Evolutionary conservation across 2,797 vertebrate species (phyloP), one percentile per base, ranked within the genome.

Genomic region (Clarias pachynema): DNA sequence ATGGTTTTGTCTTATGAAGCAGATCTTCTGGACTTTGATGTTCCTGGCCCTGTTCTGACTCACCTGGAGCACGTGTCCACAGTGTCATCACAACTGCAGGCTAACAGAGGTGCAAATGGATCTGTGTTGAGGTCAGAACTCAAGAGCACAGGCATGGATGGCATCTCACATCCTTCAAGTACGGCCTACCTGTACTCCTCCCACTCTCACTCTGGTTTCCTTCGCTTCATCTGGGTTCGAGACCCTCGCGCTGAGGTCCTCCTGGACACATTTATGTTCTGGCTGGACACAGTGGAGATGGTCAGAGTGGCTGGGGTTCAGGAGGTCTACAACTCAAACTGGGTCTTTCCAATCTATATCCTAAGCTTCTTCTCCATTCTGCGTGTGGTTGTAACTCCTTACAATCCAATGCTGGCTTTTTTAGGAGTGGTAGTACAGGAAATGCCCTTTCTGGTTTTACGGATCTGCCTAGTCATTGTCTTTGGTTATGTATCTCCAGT

Each of bases 271-370:
- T 96, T 97, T 79, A 44, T 96, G 74, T 92, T 94, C 87, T 97
- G 96, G 96, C 87, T 96, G 0, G 96, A 97, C 92, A 96, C 96
- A 0, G 90, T 93, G 66, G 96, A 97, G 88, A 92, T 97, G 93
- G 65, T 97, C 57, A 92, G 96, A n/a, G 92, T 95, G 44, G 93
- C 92, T 0, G 94, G 94, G 34, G 85, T 92, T 26, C 86, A 87
- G 0, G 0, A 4, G 0, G 86, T 97, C 85, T 96, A 93, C 90
- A 93, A 84, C 85, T 95, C 96, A 0, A 82, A 3, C 72, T 97
- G 96, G 96, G 84, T 95, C 40, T 95, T 96, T 77, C 95, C 95
- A 0, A 81, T 96, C 59, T 96, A 95, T 84, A 93, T 96, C 69
- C 77, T 96, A 4, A 89, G 94, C 85, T 96, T 94, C 87, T 69